Percentiles rank a stretch among this genome's conserved stretches.
These are phyloP conservation scores for Lordiphosa fenestrarum DNA, from an alignment of 2,888 invertebrate species.

Conservation along the genomic window DNA sequence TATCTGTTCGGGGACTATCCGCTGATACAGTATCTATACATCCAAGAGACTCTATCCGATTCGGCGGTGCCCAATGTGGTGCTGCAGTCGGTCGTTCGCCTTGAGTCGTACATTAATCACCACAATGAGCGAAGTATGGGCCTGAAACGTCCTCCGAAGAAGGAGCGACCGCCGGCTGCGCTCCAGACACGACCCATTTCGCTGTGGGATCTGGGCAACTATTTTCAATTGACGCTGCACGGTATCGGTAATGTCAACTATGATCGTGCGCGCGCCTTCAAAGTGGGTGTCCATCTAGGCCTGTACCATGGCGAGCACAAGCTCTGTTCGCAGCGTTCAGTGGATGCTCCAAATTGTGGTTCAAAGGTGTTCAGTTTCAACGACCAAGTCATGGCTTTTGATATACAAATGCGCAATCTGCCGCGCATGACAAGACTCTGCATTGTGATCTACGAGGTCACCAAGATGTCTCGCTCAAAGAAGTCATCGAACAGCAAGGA, in stretches of 20 bases:
- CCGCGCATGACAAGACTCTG: slow-evolving; percentile 94
- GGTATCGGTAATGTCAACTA: slow-evolving; percentile 89
- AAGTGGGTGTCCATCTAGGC: slow-evolving; percentile 85
- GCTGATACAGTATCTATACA: slow-evolving; percentile 92
- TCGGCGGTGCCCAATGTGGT: slow-evolving; percentile 90
- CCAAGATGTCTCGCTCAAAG: slow-evolving; percentile 86
- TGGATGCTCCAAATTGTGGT: slow-evolving; percentile 83
- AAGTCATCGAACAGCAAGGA: slow-evolving; percentile 80
- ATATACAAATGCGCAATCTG: slow-evolving; percentile 89
- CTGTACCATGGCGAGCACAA: slow-evolving; percentile 94
- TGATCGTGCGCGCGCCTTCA: slow-evolving; percentile 86
- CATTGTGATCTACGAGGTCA: slow-evolving; percentile 92
- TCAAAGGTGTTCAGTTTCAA: slow-evolving; percentile 85
- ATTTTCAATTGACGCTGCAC: slow-evolving; percentile 86
- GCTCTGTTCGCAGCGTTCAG: slow-evolving; percentile 89
- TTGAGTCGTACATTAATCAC: slow-evolving; percentile 80
- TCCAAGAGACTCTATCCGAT: slow-evolving; percentile 90
- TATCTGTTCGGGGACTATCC: slow-evolving; percentile 92
- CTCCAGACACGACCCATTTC: slow-evolving; percentile 80
- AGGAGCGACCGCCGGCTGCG: slow-evolving; percentile 42
- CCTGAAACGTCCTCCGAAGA: slow-evolving; percentile 57
- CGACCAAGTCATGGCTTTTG: slow-evolving; percentile 86
- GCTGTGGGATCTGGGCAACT: slow-evolving; percentile 48
- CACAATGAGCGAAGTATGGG: slow-evolving; percentile 63
- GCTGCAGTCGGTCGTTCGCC: slow-evolving; percentile 86